Conservation (phyloP, 2,797 vertebrate genomes). For the Manis crassicaudata region DNA sequence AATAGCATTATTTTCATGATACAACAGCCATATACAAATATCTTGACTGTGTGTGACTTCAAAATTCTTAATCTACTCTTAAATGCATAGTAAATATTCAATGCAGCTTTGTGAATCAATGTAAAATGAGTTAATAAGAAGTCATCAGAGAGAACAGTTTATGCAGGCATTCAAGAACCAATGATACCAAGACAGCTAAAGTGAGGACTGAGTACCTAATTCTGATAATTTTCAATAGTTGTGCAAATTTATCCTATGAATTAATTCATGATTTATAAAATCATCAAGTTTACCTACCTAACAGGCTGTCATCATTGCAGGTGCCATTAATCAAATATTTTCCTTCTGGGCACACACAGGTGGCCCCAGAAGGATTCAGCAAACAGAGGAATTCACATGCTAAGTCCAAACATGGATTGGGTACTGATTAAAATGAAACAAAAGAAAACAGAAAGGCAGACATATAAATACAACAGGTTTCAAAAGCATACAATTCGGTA, state of each 20-base stretch:
- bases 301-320: slow-evolving; percentile 91
- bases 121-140: background rate
- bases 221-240: background rate
- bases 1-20: background rate
- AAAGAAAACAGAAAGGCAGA: slow-evolving; percentile 1
- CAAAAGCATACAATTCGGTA: background rate
- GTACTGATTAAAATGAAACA: slow-evolving; percentile 85
- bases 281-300: slow-evolving; percentile 87
- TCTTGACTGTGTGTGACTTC: background rate
- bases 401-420: slow-evolving; percentile 94
- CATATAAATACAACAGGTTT: background rate
- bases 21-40: background rate
- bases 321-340: slow-evolving; percentile 95
- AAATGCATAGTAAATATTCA: background rate
- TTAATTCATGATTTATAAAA: slow-evolving; percentile 34
- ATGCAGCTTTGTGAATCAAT: background rate
- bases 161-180: background rate
- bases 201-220: background rate
- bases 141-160: background rate
- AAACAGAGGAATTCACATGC: slow-evolving; percentile 97
- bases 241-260: background rate
- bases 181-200: background rate
- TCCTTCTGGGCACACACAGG: slow-evolving; percentile 96
- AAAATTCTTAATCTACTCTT: background rate
- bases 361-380: slow-evolving; percentile 95